Evolutionary conservation across 2,888 invertebrate species (phyloP), one percentile per base, ranked within the genome.

Genomic region (Heteromurus nitidus): DNA sequence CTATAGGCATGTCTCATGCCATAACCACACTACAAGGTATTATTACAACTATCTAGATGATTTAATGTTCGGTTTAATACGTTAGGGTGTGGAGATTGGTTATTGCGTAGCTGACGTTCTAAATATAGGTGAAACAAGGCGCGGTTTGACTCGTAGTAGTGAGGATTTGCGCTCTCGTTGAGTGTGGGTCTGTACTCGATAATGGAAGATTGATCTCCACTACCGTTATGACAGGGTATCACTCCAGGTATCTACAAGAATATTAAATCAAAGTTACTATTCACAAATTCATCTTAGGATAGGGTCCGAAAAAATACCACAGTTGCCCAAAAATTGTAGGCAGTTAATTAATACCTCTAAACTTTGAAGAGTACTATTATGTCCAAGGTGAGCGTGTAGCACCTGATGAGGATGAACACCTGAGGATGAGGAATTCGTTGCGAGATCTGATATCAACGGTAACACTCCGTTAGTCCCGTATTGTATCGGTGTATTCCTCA

Each of bases 141-240:
- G 90, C 95, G 95, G 89, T 97, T 97, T 87, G 92, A 92, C 87
- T 94, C 93, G 89, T 94, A 96, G 89, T 96, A 97, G 89, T 94
- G 94, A 30, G 94, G 95, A 91, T 96, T 97, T 88, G 95, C 93
- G 73, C 91, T 90, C 81, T 93, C 93, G 88, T 90, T 92, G 70
- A 96, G 90, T 88, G 95, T 95, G 20, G 96, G 96, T 87, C 92
- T 92, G 89, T 95, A 95, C 30, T 88, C 88, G 65, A 68, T 58
- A 30, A n/a, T n/a, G n/a, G n/a, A n/a, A n/a, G n/a, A n/a, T n/a
- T n/a, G n/a, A n/a, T n/a, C n/a, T n/a, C n/a, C n/a, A n/a, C n/a
- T n/a, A n/a, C n/a, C n/a, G n/a, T n/a, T n/a, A n/a, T n/a, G n/a
- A n/a, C n/a, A n/a, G n/a, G n/a, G n/a, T n/a, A 64, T 53, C 31